A percentile compares a stretch with the other conserved stretches of the same genome.
Conservation (phyloP, 2,113 vertebrate genomes). For the Misgurnus mizolepis region DNA sequence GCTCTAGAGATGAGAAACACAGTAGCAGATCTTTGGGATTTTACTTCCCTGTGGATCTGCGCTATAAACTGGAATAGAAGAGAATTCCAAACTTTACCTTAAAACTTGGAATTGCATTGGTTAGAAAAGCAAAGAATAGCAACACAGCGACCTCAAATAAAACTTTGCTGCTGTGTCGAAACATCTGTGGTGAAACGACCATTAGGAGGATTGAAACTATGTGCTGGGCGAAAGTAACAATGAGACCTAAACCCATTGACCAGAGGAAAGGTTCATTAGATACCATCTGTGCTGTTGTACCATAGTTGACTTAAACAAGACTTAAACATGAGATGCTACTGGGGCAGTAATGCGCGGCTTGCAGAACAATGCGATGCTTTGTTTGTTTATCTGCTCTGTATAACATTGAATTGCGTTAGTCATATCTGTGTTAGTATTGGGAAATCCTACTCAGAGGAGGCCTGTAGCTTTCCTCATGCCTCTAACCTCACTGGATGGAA, state of each 20-base stretch:
- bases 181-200: constrained; percentile 32
- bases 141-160: background rate
- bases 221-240: constrained; percentile 13
- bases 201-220: constrained; percentile 32
- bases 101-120: constrained; percentile 14
- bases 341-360: background rate
- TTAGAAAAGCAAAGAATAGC: background rate
- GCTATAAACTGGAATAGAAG: background rate
- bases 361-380: constrained; percentile 24
- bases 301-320: background rate
- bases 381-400: constrained; percentile 25
- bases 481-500: constrained; percentile 22
- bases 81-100: background rate
- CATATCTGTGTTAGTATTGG: constrained; percentile 18
- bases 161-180: constrained; percentile 18
- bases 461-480: constrained; percentile 24
- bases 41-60: background rate
- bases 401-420: constrained; percentile 22
- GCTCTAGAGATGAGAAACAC: no score
- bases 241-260: constrained; percentile 27
- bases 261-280: constrained; percentile 26
- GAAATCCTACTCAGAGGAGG: constrained; percentile 41
- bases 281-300: background rate
- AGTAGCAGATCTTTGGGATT: no score
- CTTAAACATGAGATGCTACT: background rate